Percentiles rank a stretch among this genome's conserved stretches.
Evolutionary conservation across 2,888 invertebrate genomes (phyloP).

Genomic region (Strigamia maritima): DNA sequence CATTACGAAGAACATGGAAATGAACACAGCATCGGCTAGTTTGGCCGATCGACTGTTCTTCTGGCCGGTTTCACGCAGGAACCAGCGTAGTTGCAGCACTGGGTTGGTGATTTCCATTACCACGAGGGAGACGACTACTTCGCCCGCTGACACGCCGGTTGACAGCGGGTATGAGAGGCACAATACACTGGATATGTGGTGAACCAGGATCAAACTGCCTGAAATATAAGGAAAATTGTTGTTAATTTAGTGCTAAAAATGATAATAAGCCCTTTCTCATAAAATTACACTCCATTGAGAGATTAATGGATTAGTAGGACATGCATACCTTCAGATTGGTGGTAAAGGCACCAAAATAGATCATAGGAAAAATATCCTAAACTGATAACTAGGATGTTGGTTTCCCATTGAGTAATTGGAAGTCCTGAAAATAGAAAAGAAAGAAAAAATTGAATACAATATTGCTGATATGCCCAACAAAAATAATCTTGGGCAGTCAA

Average conservation of each 20-base stretch:
- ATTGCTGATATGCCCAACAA: background rate
- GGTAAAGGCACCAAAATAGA: conserved; percentile 36
- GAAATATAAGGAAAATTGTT: background rate
- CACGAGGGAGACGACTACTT: conserved; percentile 31
- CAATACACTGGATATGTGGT: conserved; percentile 34
- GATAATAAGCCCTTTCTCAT: too few relatives aligned
- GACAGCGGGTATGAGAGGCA: background rate
- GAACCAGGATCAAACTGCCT: conserved; percentile 24
- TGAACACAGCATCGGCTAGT: conserved; percentile 10
- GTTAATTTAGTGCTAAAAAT: background rate
- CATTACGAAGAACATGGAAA: conserved; percentile 35
- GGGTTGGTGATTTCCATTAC: conserved; percentile 37
- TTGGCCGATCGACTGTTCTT: background rate
- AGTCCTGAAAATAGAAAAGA: background rate
- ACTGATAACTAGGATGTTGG: background rate
- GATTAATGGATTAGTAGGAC: too few relatives aligned
- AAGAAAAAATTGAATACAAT: background rate
- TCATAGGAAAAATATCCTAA: conserved; percentile 35
- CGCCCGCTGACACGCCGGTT: conserved; percentile 22
- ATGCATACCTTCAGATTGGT: conserved; percentile 35
- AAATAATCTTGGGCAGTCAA: too few relatives aligned
- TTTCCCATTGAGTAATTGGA: background rate
- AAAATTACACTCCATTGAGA: too few relatives aligned
- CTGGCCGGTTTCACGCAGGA: conserved; percentile 33
- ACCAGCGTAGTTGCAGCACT: conserved; percentile 34